Base-by-base conservation (phyloP, 2,113 vertebrate species). In the Ceratotherium simum region DNA sequence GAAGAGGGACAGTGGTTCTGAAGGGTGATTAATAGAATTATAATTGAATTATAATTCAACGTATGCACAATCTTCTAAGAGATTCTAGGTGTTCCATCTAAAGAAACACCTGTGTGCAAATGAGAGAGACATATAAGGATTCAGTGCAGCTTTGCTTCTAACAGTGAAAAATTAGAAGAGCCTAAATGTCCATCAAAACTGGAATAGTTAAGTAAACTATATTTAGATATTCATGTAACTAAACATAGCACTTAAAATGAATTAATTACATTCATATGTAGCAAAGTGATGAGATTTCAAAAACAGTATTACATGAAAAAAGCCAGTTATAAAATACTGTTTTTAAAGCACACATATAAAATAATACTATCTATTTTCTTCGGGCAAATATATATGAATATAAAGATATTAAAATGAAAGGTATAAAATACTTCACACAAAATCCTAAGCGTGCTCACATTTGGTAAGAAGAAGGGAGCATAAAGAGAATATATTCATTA, bases 381-480 rank as follows among this genome's bases (percentile, higher is more conserved):
- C 46, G 69, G 60, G 14, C 25, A 85, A 93, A 91, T 81, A 11
- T 58, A 42, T 33, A n/a, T 83, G 27, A 69, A 79, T 86, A 72
- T 79, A 67, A 78, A 93, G 33, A 56, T 79, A 73, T 27, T 76
- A 85, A 95, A 81, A 89, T n/a, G 16, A 92, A 91, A 83, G 36
- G 1, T 46, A 67, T 62, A 94, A 96, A 87, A 48, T 46, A 46
- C 17, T 25, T 62, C 36, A 51, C 51, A 83, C 7, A 69, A 72
- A 96, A 42, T 75, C 23, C 36, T 80, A 79, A 85, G 60, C 18
- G 17, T 27, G 8, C 16, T 91, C 33, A 48, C 36, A 70, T 73
- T 62, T 56, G 39, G 5, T 82, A 48, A 86, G 39, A 11, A 56
- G 60, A 79, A 20, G 6, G 9, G 9, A 39, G 3, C 48, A 21